Conservation (phyloP, 2,797 vertebrate genomes). For the Paguma larvata region DNA sequence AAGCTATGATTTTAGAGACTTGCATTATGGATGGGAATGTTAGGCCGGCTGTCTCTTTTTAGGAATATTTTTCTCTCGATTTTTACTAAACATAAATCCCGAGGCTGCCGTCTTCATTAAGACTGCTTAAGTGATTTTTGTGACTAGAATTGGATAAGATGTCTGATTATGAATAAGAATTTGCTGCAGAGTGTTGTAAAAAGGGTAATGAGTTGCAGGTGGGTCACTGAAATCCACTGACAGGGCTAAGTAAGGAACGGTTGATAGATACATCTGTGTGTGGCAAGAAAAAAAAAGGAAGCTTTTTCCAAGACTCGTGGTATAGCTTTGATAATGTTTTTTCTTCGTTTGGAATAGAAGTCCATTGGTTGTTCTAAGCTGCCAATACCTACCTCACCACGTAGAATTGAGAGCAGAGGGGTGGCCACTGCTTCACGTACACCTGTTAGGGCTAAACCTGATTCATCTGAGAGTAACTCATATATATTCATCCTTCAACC, state of each 20-base stretch:
- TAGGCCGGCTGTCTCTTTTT: neutral
- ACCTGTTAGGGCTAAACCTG: too few species aligned
- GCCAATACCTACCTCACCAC: neutral
- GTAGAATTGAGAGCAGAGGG: neutral
- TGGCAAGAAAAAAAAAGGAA: neutral
- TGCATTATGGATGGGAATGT: neutral
- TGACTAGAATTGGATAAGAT: conserved; percentile 15
- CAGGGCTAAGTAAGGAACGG: neutral
- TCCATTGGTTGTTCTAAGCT: neutral
- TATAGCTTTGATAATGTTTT: neutral
- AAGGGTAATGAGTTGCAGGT: conserved; percentile 39
- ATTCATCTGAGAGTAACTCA: neutral
- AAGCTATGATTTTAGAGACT: neutral
- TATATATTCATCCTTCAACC: neutral
- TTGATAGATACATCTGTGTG: neutral
- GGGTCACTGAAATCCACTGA: neutral
- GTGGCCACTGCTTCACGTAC: fast-evolving
- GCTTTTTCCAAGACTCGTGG: neutral
- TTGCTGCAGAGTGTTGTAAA: neutral
- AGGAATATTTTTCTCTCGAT: conserved; percentile 31
- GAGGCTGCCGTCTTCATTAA: conserved; percentile 54
- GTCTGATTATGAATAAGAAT: conserved; percentile 69
- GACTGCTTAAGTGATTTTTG: conserved; percentile 58
- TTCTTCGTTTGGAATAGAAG: neutral
- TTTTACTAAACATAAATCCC: conserved; percentile 39